phyloP scores from a whole-genome alignment of 2,113 vertebrate genomes.

The Meriones unguiculatus region DNA sequence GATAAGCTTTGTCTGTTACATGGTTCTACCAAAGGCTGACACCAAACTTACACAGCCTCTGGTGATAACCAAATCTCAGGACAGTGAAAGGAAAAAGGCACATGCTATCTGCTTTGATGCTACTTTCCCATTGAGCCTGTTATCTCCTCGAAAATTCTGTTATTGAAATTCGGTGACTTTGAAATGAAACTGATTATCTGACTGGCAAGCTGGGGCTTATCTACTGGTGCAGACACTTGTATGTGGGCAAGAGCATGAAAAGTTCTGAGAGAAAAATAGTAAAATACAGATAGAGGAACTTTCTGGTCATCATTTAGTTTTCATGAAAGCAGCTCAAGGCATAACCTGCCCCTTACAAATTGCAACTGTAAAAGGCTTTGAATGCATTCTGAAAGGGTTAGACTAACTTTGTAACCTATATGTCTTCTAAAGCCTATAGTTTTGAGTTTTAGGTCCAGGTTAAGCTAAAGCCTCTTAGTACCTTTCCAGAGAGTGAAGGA shows the following conservation, averaged over 20 bases:
- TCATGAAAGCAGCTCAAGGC: neutral
- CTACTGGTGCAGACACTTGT: neutral
- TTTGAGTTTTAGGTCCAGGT: too few relatives aligned
- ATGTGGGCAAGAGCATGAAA: neutral
- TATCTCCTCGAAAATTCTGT: neutral
- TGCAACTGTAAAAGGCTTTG: neutral
- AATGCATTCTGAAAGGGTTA: too few relatives aligned
- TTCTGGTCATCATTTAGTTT: neutral
- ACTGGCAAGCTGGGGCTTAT: neutral
- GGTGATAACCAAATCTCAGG: slow-evolving; percentile 20
- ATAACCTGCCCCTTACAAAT: neutral
- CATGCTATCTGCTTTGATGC: neutral
- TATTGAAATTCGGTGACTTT: neutral
- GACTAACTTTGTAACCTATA: too few relatives aligned
- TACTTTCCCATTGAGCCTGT: neutral
- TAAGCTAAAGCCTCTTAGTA: too few relatives aligned
- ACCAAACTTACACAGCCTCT: neutral
- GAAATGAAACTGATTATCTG: neutral
- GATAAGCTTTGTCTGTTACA: neutral
- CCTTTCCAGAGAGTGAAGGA: too few relatives aligned
- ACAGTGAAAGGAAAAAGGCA: neutral
- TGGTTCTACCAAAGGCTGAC: neutral
- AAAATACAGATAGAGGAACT: neutral
- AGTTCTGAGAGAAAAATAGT: neutral
- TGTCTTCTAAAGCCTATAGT: too few relatives aligned